A percentile compares a stretch with the other conserved stretches of the same genome.
These are phyloP conservation scores for Pomacea canaliculata DNA, from an alignment of 2,888 invertebrate species.

Conservation along the genomic window DNA sequence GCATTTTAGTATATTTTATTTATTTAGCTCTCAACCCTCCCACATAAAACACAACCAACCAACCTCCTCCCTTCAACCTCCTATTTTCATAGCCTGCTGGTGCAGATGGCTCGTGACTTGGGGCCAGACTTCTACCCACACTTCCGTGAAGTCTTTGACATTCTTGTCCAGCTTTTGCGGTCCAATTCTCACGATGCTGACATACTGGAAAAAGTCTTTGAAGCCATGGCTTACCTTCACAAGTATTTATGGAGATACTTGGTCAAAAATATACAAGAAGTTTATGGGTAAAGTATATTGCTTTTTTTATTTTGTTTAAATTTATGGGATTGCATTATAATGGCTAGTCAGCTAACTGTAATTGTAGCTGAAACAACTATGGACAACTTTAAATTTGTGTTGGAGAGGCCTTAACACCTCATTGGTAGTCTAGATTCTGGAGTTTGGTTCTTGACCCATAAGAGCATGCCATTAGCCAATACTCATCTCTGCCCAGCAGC, in stretches of 20 bases:
- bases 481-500: too few species aligned
- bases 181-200: conserved; percentile 82
- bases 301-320: background rate
- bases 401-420: too few species aligned
- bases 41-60: too few species aligned
- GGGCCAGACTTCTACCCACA: conserved; percentile 90
- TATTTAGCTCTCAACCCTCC: too few species aligned
- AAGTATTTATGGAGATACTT: conserved; percentile 89
- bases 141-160: conserved; percentile 82
- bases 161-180: conserved; percentile 79
- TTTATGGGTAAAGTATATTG: conserved; percentile 73
- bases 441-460: too few species aligned
- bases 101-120: conserved; percentile 88
- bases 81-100: conserved; percentile 78
- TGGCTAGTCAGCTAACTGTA: too few species aligned
- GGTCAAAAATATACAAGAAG: conserved; percentile 81
- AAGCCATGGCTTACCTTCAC: conserved; percentile 89
- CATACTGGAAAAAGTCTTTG: conserved; percentile 86
- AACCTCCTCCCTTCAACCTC: too few species aligned
- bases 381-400: too few species aligned
- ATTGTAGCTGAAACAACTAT: too few species aligned
- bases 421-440: too few species aligned
- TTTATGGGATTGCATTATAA: background rate
- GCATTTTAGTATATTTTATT: too few species aligned
- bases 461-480: too few species aligned